Base-by-base conservation (phyloP, 2,113 vertebrate genomes). In the Spermophilus dauricus region DNA sequence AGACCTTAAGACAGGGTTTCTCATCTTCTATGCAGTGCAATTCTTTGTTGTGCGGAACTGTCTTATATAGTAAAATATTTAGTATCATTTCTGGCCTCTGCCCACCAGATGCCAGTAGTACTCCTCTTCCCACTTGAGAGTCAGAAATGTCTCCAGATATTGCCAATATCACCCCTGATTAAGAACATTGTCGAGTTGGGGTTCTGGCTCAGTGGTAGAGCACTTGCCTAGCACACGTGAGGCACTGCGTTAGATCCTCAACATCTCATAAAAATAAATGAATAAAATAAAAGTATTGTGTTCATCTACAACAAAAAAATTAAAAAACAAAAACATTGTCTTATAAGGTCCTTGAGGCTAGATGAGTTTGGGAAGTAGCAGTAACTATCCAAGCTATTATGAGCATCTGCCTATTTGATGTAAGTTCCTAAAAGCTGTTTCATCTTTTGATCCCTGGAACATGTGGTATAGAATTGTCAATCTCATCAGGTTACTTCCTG, bases 401-500 rank as follows among this genome's bases (percentile, higher is more conserved):
- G 75, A 89, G 34, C 30, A 63, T 53, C 45, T 53, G 5, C 63
- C 76, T 73, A 0, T 82, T 45, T 48, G 26, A 37, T 39, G 0
- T 93, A 51, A 80, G 22, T 63, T 96, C 72, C 42, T 86, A 48
- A 80, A 89, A 92, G 11, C 18, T 26, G 11, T 94, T 80, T 89
- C 32, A 88, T 84, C 51, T 95, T 86, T 84, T 81, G n/a, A 42
- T 48, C 61, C 51, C 37, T 37, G 70, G 14, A 89, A 72, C 45
- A 11, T n/a, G 17, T 42, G 42, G 58, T 95, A 73, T 24, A 65
- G 81, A 92, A 88, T 65, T 93, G 48, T 92, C 39, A 12, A 48
- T 87, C 76, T 94, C 37, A 37, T 53, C 1, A 7, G 5, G 86
- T 93, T 96, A n/a, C 70, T 88, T 97, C 56, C 83, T 97, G 82